These are phyloP conservation scores for Drosophila stalkeri DNA, from an alignment of 2,888 invertebrate species.

Conservation along the genomic window DNA sequence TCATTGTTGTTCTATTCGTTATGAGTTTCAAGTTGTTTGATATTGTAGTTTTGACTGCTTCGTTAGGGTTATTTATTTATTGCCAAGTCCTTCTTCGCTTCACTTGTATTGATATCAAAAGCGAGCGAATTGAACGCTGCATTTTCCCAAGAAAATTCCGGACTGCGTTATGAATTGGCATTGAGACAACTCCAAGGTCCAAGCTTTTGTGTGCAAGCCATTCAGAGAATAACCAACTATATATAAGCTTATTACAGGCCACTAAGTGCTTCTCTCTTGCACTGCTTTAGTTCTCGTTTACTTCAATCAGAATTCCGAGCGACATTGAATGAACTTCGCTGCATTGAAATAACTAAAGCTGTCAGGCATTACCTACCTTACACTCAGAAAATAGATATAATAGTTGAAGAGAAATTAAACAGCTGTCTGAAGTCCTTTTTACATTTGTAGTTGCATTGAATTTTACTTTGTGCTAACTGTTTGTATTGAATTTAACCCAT, in stretches of 20 bases:
- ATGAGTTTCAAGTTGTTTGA: slow-evolving; percentile 14
- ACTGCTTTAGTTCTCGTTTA: background rate
- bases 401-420: background rate
- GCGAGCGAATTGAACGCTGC: slow-evolving; percentile 19
- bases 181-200: background rate
- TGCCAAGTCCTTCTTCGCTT: slow-evolving; percentile 43
- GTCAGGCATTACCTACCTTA: background rate
- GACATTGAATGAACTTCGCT: background rate
- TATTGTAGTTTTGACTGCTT: slow-evolving; percentile 42
- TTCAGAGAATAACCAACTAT: background rate
- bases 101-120: slow-evolving; percentile 57
- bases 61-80: slow-evolving; percentile 73
- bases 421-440: background rate
- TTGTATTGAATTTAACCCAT: background rate
- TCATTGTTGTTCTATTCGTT: slow-evolving; percentile 11
- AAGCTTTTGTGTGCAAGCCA: background rate
- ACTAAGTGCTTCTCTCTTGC: slow-evolving; percentile 19
- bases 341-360: background rate
- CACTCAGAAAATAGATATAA: background rate
- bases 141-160: slow-evolving; percentile 9
- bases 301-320: slow-evolving; percentile 3
- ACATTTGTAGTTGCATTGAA: background rate
- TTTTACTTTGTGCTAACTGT: background rate
- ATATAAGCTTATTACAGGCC: slow-evolving; percentile 24
- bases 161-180: slow-evolving; percentile 23